Base-by-base conservation (phyloP, 2,113 vertebrate genomes). In the Malurus melanocephalus region DNA sequence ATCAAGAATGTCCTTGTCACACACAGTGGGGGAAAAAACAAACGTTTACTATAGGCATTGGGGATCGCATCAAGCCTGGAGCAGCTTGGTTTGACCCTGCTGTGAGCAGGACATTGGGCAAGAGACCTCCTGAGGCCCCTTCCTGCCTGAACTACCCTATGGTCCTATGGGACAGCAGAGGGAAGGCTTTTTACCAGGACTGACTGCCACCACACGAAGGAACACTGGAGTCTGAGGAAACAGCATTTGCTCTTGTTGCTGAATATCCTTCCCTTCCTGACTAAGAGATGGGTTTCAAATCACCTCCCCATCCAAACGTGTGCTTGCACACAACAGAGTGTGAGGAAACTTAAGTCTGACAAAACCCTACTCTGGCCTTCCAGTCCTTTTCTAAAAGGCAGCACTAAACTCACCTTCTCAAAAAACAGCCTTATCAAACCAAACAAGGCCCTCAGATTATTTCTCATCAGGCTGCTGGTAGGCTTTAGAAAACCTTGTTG, bases 71-170 rank as follows among this genome's bases (percentile, higher is more conserved):
- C 15, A 60, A 77, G 46, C 8, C 27, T 22, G 2, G 3, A 48
- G 42, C 32, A 45, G 28, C 19, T 48, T 53, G 35, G 27, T 57
- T 45, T 15, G 43, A 49, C 19, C 27, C 56, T 85, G 33, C 42
- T 52, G 38, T 0, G 0, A 51, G 61, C 17, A 40, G 49, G 35
- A 59, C 0, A 0, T 23, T 17, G 38, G 38, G 23, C 40, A 51
- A 46, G 59, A 80, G 38, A 67, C 9, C 27, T 76, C 55, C 56
- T 16, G 6, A 52, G 27, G n/a, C 13, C 17, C 18, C 11, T 19
- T 85, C 43, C 48, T 66, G 23, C 49, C 72, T 51, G 53, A 28
- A 35, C 16, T 52, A 26, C 11, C 27, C 24, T 16, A 20, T 33
- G 38, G 15, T 42, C 16, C n/a, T n/a, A 7, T 6, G 16, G 24